phyloP scores from a whole-genome alignment of 2,888 invertebrate species.

The Antheraea assamensis region DNA sequence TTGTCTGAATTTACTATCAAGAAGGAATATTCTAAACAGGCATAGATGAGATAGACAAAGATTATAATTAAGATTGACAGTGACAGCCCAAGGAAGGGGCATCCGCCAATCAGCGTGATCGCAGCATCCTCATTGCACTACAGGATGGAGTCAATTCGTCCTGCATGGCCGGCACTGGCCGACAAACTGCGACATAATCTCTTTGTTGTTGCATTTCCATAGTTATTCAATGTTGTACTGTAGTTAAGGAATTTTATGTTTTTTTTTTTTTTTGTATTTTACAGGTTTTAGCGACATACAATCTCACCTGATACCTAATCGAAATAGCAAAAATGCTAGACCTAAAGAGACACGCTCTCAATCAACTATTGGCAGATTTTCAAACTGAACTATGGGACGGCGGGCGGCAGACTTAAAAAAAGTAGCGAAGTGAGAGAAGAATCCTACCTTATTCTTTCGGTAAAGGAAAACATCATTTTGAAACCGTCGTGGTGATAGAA shows the following conservation, averaged over 20 bases:
- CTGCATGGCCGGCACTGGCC: constrained; percentile 14
- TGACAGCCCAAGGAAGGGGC: constrained; percentile 35
- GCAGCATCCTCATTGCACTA: constrained; percentile 69
- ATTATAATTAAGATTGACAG: constrained; percentile 41
- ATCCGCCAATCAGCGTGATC: constrained; percentile 64
- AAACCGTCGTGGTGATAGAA: too few species aligned
- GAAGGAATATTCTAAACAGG: neutral
- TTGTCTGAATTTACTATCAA: neutral
- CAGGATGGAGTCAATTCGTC: constrained; percentile 62
- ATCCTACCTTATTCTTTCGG: too few species aligned
- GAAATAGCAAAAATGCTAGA: too few species aligned
- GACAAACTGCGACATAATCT: neutral
- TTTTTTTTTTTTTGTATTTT: too few species aligned
- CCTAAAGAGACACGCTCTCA: too few species aligned
- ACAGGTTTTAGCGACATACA: too few species aligned
- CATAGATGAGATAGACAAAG: neutral
- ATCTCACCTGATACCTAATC: too few species aligned
- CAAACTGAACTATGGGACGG: too few species aligned
- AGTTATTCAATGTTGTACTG: neutral
- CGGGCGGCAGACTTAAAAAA: too few species aligned
- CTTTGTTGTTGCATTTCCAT: constrained; percentile 6
- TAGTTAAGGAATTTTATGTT: neutral
- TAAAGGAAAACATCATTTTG: too few species aligned
- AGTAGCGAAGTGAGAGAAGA: too few species aligned
- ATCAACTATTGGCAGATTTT: too few species aligned